Percentiles rank a stretch among this genome's conserved stretches.
These are phyloP conservation scores for Philypnodon macrostomus DNA, from an alignment of 2,797 vertebrate species.

Conservation along the genomic window DNA sequence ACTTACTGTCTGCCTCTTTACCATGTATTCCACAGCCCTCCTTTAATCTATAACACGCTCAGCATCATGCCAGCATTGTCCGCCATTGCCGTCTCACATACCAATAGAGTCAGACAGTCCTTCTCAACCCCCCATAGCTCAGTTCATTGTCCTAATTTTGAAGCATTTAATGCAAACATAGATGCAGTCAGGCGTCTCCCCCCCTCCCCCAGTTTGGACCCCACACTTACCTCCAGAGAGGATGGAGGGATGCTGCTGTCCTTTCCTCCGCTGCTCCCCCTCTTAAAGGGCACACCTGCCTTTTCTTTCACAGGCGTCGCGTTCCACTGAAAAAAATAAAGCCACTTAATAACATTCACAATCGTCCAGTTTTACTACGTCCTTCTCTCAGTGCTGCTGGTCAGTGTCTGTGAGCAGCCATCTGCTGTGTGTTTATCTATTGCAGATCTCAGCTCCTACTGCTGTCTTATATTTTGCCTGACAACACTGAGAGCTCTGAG, in stretches of 20 bases:
- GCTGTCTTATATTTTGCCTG: constrained; percentile 82
- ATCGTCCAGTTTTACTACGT: constrained; percentile 13
- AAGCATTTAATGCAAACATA: constrained; percentile 57
- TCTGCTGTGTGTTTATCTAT: constrained; percentile 77
- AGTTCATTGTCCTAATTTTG: constrained; percentile 29
- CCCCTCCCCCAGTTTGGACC: constrained; percentile 43
- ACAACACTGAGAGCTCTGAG: constrained; percentile 79
- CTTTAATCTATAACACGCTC: constrained; percentile 32
- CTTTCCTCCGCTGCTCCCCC: constrained; percentile 65
- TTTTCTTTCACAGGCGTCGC: constrained; percentile 31
- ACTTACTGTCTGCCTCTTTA: constrained; percentile 28
- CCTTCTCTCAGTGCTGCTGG: constrained; percentile 20
- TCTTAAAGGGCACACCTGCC: constrained; percentile 68
- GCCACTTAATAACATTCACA: constrained; percentile 21
- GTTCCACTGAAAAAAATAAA: constrained; percentile 48
- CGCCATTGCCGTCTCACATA: constrained; percentile 59
- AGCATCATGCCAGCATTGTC: constrained; percentile 10
- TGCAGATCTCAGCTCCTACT: constrained; percentile 77
- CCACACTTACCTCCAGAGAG: constrained; percentile 73
- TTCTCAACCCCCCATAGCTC: constrained; percentile 17
- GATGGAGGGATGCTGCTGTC: constrained; percentile 72
- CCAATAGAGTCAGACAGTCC: constrained; percentile 45
- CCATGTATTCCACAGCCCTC: constrained; percentile 43
- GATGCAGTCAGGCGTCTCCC: constrained; percentile 51
- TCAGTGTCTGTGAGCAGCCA: constrained; percentile 41